A percentile compares a stretch with the other conserved stretches of the same genome.
Conservation (phyloP, 2,113 vertebrate genomes). For the Lates calcarifer region DNA sequence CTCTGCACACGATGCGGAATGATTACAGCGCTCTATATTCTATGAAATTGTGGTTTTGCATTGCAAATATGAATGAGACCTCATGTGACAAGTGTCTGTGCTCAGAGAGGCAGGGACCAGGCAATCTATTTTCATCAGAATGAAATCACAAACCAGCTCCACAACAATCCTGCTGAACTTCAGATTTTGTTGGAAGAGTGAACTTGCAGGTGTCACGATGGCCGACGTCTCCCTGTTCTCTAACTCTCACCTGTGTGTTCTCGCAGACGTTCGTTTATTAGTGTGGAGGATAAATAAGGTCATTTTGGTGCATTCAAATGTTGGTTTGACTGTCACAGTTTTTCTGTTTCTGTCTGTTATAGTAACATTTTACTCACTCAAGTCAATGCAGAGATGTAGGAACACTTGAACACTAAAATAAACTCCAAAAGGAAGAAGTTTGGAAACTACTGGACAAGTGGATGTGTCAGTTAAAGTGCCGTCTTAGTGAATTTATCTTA, state of each 20-base stretch:
- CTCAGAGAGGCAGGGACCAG: conserved; percentile 37
- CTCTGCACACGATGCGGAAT: neutral
- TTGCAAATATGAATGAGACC: conserved; percentile 65
- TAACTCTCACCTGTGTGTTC: too few relatives aligned
- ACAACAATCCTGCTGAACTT: neutral
- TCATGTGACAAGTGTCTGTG: conserved; percentile 67
- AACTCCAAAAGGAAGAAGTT: neutral
- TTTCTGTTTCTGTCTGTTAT: neutral
- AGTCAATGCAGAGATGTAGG: neutral
- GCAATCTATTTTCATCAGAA: conserved; percentile 73
- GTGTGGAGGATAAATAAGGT: neutral
- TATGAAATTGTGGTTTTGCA: conserved; percentile 63
- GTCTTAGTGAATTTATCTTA: too few relatives aligned
- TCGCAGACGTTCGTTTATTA: neutral
- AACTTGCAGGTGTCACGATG: neutral
- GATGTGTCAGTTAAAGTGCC: too few relatives aligned
- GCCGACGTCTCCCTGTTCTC: too few relatives aligned
- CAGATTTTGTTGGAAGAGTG: neutral
- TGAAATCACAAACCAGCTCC: conserved; percentile 13
- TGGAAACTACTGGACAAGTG: too few relatives aligned
- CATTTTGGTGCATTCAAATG: neutral
- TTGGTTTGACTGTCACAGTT: too few relatives aligned
- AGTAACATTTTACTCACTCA: neutral
- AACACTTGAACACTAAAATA: neutral
- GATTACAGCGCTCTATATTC: conserved; percentile 57